Evolutionary conservation across 2,888 invertebrate species (phyloP).

Genomic region (Nudaria mundana): DNA sequence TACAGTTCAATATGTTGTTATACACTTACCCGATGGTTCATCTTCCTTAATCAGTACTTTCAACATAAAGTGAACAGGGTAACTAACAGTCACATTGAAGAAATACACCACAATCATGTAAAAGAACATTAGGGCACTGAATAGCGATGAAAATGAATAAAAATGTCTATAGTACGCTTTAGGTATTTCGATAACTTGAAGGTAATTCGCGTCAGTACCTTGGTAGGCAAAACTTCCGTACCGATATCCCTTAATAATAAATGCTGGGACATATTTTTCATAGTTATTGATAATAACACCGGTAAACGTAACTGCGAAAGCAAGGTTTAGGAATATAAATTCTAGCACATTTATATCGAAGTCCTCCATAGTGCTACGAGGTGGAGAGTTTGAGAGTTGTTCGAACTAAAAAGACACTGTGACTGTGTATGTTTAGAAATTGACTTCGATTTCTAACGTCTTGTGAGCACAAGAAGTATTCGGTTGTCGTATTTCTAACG

Average conservation of each 20-base stretch:
- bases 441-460: conserved; percentile 34
- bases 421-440: conserved; percentile 21
- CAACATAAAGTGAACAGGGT: conserved; percentile 67
- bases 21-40: conserved; percentile 76
- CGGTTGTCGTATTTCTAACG: conserved; percentile 38
- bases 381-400: conserved; percentile 9
- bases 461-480: no score
- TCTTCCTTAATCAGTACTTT: conserved; percentile 67
- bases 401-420: no score
- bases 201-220: conserved; percentile 66
- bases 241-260: conserved; percentile 83
- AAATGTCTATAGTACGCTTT: conserved; percentile 92
- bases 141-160: conserved; percentile 85
- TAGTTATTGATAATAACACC: conserved; percentile 84
- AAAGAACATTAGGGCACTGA: conserved; percentile 73
- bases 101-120: conserved; percentile 76
- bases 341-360: conserved; percentile 62
- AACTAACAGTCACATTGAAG: conserved; percentile 67
- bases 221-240: conserved; percentile 88
- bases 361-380: conserved; percentile 22
- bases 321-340: conserved; percentile 64
- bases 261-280: conserved; percentile 84
- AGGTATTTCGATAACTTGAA: conserved; percentile 84
- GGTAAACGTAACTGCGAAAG: conserved; percentile 71
- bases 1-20: no score